These are phyloP conservation scores for Papilio elwesi DNA, from an alignment of 2,888 invertebrate species.

Conservation along the genomic window DNA sequence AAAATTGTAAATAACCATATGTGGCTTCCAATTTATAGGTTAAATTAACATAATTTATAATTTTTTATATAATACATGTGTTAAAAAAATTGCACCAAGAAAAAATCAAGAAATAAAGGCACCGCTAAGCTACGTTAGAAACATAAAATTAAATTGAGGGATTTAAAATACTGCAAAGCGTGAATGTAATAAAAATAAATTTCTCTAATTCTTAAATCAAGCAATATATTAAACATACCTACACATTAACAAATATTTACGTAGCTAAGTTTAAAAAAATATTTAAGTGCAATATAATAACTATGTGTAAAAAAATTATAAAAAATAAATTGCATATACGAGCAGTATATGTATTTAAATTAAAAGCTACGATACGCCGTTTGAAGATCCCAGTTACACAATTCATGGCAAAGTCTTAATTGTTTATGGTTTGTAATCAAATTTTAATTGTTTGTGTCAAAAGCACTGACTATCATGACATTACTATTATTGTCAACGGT, in stretches of 20 bases:
- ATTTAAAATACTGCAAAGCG: constrained; percentile 14
- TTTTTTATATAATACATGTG: not conserved
- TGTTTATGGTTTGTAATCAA: not conserved
- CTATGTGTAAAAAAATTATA: constrained; percentile 38
- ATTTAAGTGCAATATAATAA: constrained; percentile 38
- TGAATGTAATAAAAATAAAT: constrained; percentile 37
- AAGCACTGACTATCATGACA: constrained; percentile 22
- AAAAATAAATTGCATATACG: constrained; percentile 36
- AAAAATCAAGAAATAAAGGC: constrained; percentile 4
- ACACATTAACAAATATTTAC: constrained; percentile 33
- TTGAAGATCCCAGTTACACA: constrained; percentile 21
- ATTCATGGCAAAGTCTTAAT: constrained; percentile 5
- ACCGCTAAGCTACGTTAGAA: constrained; percentile 33
- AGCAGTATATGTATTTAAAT: constrained; percentile 25
- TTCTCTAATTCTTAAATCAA: constrained; percentile 34
- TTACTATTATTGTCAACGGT: constrained; percentile 39
- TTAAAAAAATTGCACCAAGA: constrained; percentile 32
- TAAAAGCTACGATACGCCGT: constrained; percentile 14
- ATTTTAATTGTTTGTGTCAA: constrained; percentile 17
- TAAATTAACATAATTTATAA: not conserved
- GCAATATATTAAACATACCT: constrained; percentile 32
- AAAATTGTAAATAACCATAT: constrained; percentile 10
- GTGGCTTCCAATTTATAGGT: not conserved
- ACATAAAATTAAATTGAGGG: constrained; percentile 18
- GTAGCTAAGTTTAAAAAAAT: constrained; percentile 31